Percentiles rank a stretch among this genome's conserved stretches.
phyloP scores from a whole-genome alignment of 1,140 invertebrate species.

The Bacillus rossius region DNA sequence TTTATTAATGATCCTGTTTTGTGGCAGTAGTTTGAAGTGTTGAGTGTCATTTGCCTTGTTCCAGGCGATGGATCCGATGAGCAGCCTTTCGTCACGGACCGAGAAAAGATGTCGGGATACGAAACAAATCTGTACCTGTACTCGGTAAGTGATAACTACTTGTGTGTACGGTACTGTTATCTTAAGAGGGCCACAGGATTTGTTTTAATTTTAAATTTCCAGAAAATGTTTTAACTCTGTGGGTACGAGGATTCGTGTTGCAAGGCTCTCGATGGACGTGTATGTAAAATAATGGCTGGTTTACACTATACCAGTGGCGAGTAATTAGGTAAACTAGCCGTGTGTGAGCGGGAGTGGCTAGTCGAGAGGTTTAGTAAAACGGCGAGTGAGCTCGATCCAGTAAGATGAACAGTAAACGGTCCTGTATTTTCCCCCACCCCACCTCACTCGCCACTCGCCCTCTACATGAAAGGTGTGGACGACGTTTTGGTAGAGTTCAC shows the following conservation, averaged over 20 bases:
- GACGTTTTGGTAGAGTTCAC: too few species aligned
- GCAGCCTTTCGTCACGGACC: constrained; percentile 52
- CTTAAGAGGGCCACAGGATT: background rate
- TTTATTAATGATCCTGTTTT: too few species aligned
- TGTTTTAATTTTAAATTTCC: background rate
- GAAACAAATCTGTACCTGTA: constrained; percentile 69
- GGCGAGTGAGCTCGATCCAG: too few species aligned
- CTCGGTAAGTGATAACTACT: constrained; percentile 50
- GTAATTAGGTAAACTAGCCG: too few species aligned
- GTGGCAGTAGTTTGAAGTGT: too few species aligned
- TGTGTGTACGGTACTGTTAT: background rate
- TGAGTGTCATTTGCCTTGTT: constrained; percentile 24
- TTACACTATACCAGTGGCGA: too few species aligned
- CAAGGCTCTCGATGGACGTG: background rate
- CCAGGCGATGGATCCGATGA: constrained; percentile 59
- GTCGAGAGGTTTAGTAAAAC: too few species aligned
- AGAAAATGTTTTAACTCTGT: background rate
- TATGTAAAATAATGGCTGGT: background rate
- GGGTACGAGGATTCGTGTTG: background rate
- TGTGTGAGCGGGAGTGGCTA: too few species aligned
- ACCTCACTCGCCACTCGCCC: too few species aligned
- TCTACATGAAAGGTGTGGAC: too few species aligned
- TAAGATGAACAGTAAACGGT: too few species aligned
- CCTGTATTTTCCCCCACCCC: too few species aligned
- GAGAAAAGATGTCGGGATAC: constrained; percentile 57